Conservation (phyloP, 2,888 invertebrate species). For the Rhagonycha lutea region DNA sequence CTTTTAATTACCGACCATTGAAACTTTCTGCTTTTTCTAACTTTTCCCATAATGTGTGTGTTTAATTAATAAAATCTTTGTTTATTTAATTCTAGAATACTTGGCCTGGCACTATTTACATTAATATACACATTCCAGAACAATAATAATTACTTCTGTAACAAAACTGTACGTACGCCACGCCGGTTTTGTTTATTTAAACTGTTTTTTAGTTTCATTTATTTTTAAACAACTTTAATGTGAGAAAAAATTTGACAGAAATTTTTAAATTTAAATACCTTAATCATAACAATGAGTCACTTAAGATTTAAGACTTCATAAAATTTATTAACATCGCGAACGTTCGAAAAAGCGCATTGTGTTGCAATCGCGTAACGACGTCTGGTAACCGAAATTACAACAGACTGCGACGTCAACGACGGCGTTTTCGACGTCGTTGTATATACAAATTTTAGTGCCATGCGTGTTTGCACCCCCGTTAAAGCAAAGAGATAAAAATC, state of each 20-base stretch:
- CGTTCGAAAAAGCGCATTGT: neutral
- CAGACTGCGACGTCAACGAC: neutral
- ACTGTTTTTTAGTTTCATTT: neutral
- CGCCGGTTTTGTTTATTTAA: neutral
- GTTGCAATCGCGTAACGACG: neutral
- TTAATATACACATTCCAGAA: neutral
- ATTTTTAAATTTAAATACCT: neutral
- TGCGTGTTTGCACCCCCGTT: neutral
- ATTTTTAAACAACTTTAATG: neutral
- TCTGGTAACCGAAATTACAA: neutral
- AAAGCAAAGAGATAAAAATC: neutral
- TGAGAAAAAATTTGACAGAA: neutral
- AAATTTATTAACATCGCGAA: neutral
- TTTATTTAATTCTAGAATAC: neutral
- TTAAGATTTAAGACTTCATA: neutral
- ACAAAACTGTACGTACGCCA: neutral
- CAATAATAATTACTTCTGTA: neutral
- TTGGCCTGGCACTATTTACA: neutral
- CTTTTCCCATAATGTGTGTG: neutral
- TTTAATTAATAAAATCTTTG: neutral
- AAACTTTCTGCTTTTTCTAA: neutral
- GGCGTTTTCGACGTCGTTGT: neutral
- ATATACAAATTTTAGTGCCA: neutral
- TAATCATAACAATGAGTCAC: neutral
- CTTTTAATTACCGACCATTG: neutral